Conservation (phyloP, 2,797 vertebrate species). For the Benthosema pterotum region DNA sequence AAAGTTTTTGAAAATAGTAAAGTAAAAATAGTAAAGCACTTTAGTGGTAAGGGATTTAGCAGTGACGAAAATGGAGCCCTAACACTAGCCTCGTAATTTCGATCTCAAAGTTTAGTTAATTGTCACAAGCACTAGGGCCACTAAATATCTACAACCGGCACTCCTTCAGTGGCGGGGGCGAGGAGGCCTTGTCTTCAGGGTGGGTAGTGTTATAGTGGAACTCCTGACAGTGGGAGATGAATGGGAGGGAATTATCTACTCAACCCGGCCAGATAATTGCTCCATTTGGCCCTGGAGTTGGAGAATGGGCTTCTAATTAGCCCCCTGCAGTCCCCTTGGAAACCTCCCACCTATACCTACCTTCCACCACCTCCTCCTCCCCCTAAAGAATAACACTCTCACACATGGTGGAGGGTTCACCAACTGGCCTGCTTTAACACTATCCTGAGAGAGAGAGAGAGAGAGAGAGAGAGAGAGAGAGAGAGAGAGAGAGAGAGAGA, state of each 20-base stretch:
- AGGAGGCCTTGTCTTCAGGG: constrained; percentile 82
- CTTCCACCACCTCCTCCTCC: constrained; percentile 40
- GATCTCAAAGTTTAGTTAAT: too few relatives aligned
- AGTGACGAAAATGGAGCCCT: too few relatives aligned
- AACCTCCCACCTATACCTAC: constrained; percentile 30
- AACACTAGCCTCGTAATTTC: too few relatives aligned
- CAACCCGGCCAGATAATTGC: constrained; percentile 86
- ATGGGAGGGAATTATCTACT: constrained; percentile 88
- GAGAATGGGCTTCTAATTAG: constrained; percentile 86
- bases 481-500: constrained; percentile 25
- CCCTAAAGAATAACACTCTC: constrained; percentile 79
- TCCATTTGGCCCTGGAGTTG: constrained; percentile 87
- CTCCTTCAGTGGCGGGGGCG: constrained; percentile 18
- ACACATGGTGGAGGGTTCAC: constrained; percentile 79
- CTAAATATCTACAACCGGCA: too few relatives aligned
- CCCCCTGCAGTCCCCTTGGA: constrained; percentile 74
- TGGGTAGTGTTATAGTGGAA: constrained; percentile 68
- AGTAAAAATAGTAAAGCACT: too few relatives aligned
- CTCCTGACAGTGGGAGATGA: constrained; percentile 83
- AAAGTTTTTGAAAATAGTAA: too few relatives aligned
- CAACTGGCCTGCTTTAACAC: constrained; percentile 78
- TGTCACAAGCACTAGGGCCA: too few relatives aligned
- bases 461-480: constrained; percentile 5
- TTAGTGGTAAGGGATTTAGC: too few relatives aligned
- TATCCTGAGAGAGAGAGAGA: constrained; percentile 22